A percentile compares a stretch with the other conserved stretches of the same genome.
Conservation (phyloP, 2,888 invertebrate genomes). For the Anoplius nigerrimus region DNA sequence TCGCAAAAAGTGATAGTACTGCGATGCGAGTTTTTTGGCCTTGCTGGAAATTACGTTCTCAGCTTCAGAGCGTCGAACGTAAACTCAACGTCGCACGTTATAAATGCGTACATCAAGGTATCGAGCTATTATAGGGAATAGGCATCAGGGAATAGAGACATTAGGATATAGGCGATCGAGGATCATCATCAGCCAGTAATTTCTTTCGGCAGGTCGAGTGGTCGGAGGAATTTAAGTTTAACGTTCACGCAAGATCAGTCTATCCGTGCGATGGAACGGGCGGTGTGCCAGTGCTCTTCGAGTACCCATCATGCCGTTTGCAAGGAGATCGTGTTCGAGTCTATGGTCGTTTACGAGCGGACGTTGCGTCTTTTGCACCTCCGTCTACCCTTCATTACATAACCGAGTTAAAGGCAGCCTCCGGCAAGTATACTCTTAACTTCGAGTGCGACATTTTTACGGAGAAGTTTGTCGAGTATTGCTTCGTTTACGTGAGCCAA, state of each 20-base stretch:
- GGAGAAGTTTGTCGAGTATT: constrained; percentile 89
- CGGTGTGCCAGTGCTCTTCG: constrained; percentile 87
- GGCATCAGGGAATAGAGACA: no score
- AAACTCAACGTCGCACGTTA: constrained; percentile 80
- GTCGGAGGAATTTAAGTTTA: constrained; percentile 90
- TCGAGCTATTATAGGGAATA: no score
- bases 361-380: constrained; percentile 82
- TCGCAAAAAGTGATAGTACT: constrained; percentile 81
- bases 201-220: constrained; percentile 81
- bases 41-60: constrained; percentile 88
- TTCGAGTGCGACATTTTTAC: constrained; percentile 90
- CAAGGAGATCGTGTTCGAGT: constrained; percentile 88
- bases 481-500: constrained; percentile 91
- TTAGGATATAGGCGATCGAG: not conserved
- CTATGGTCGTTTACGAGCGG: constrained; percentile 84
- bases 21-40: constrained; percentile 87
- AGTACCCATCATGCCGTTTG: constrained; percentile 89
- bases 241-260: constrained; percentile 89
- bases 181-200: not conserved
- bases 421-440: constrained; percentile 85
- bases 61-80: constrained; percentile 82
- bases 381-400: constrained; percentile 82
- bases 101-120: constrained; percentile 84
- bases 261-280: constrained; percentile 86
- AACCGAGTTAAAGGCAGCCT: constrained; percentile 80